Conservation (phyloP, 2,888 invertebrate species). For the Agrilus mali region DNA sequence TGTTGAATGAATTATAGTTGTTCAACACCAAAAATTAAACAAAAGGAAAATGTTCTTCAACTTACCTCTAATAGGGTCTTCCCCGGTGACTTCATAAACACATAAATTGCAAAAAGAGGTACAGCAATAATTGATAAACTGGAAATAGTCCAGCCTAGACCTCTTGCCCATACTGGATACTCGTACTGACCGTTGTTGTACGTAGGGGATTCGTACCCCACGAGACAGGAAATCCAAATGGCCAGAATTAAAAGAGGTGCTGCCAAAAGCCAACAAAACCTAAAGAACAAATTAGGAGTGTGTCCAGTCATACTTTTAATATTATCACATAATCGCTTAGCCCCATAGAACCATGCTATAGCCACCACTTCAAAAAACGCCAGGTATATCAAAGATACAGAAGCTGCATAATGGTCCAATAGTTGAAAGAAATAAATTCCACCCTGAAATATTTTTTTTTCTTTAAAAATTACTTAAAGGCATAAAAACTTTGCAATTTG, state of each 20-base stretch:
- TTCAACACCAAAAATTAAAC: not conserved
- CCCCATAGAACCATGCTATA: slow-evolving; percentile 86
- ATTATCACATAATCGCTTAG: slow-evolving; percentile 64
- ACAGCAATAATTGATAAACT: slow-evolving; percentile 74
- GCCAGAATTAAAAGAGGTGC: slow-evolving; percentile 71
- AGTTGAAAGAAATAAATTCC: slow-evolving; percentile 88
- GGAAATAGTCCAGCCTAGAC: slow-evolving; percentile 77
- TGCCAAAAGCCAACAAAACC: slow-evolving; percentile 73
- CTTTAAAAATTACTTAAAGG: no score
- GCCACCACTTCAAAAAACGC: slow-evolving; percentile 90
- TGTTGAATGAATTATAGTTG: not conserved
- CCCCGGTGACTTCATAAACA: slow-evolving; percentile 59
- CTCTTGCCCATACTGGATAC: slow-evolving; percentile 78
- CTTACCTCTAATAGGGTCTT: slow-evolving; percentile 57
- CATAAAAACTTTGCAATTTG: no score
- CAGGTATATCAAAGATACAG: slow-evolving; percentile 80
- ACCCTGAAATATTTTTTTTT: slow-evolving; percentile 41
- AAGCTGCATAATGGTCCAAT: slow-evolving; percentile 88
- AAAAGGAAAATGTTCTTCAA: slow-evolving; percentile 3
- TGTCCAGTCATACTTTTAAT: slow-evolving; percentile 83
- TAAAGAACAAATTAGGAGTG: slow-evolving; percentile 67
- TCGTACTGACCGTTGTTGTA: slow-evolving; percentile 67
- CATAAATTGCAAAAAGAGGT: slow-evolving; percentile 66
- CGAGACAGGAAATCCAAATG: slow-evolving; percentile 78
- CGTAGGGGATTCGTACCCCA: slow-evolving; percentile 76